A percentile compares a stretch with the other conserved stretches of the same genome.
phyloP scores from a whole-genome alignment of 2,888 invertebrate genomes.

The Drosophila seclusa region DNA sequence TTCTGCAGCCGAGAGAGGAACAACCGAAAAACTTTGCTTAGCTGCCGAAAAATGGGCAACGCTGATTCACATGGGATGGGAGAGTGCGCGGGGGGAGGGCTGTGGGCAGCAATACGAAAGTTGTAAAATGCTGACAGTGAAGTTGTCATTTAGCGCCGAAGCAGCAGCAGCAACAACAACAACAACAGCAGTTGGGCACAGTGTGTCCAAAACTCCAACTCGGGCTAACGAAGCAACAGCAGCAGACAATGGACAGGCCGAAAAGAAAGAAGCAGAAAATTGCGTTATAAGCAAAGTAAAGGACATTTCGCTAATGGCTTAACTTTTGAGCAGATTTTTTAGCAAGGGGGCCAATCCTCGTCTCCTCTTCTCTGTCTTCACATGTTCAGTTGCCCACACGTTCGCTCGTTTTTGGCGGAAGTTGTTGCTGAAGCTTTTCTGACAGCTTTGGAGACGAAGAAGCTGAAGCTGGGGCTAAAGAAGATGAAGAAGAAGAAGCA shows the following conservation, averaged over 20 bases:
- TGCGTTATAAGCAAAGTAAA: slow-evolving; percentile 79
- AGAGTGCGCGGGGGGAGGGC: background rate
- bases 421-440: slow-evolving; percentile 77
- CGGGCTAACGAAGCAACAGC: slow-evolving; percentile 69
- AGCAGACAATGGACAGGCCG: slow-evolving; percentile 58
- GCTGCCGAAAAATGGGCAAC: slow-evolving; percentile 63
- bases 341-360: slow-evolving; percentile 33
- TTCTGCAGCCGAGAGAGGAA: slow-evolving; percentile 44
- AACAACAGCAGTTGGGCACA: slow-evolving; percentile 39
- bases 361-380: background rate
- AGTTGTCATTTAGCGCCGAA: slow-evolving; percentile 73
- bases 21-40: slow-evolving; percentile 60
- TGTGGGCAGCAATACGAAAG: slow-evolving; percentile 40
- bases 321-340: slow-evolving; percentile 71
- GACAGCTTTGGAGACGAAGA: slow-evolving; percentile 55
- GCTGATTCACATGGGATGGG: slow-evolving; percentile 11
- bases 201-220: slow-evolving; percentile 59
- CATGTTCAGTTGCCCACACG: slow-evolving; percentile 3
- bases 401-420: slow-evolving; percentile 58
- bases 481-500: slow-evolving; percentile 6
- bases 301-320: slow-evolving; percentile 79
- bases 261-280: slow-evolving; percentile 65
- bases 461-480: slow-evolving; percentile 1
- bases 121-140: slow-evolving; percentile 76
- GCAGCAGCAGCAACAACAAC: slow-evolving; percentile 24